These are phyloP conservation scores for Hoplodrina blanda DNA, from an alignment of 2,888 invertebrate genomes.

Conservation along the genomic window DNA sequence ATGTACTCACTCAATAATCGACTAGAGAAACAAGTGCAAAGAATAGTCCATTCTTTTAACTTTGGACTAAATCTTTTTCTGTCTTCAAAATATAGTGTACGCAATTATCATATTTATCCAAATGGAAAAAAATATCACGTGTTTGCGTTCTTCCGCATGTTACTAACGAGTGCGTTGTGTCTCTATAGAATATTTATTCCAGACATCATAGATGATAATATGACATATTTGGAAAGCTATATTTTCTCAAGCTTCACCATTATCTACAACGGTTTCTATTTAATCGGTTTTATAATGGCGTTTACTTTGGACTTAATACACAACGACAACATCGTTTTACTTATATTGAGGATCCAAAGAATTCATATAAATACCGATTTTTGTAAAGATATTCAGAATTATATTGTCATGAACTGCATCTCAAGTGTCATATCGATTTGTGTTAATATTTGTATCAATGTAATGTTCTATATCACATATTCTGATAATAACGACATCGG, in stretches of 20 bases:
- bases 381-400: background rate
- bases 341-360: constrained; percentile 23
- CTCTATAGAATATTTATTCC: background rate
- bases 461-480: background rate
- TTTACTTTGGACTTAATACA: constrained; percentile 18
- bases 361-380: constrained; percentile 18
- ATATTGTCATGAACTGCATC: constrained; percentile 19
- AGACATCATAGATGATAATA: constrained; percentile 9
- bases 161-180: constrained; percentile 9
- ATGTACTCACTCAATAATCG: background rate
- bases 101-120: constrained; percentile 7
- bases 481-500: background rate
- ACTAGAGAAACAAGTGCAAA: constrained; percentile 16
- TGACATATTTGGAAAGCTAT: constrained; percentile 15
- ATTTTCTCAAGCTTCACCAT: background rate
- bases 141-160: constrained; percentile 20
- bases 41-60: constrained; percentile 22
- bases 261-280: background rate
- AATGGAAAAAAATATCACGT: constrained; percentile 11
- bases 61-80: constrained; percentile 26
- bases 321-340: constrained; percentile 3
- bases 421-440: background rate
- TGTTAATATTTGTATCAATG: constrained; percentile 1
- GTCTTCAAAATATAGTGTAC: constrained; percentile 19
- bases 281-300: background rate